A percentile compares a stretch with the other conserved stretches of the same genome.
Conservation (phyloP, 1,140 invertebrate species). For the Sesamia nonagrioides region DNA sequence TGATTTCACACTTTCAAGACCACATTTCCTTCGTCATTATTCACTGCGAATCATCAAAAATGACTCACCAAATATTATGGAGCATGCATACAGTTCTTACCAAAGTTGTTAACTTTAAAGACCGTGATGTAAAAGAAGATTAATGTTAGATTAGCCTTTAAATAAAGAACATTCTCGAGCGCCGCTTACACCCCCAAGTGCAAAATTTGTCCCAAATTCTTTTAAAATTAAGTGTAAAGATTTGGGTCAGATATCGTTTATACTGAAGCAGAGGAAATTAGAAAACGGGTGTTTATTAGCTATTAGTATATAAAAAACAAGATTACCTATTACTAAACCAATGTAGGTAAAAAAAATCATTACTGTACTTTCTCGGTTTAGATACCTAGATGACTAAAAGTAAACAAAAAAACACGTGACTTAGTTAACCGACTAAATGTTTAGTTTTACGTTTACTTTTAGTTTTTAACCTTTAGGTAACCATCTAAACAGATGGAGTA, state of each 20-base stretch:
- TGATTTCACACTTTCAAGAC: too few species aligned
- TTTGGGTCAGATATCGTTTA: slow-evolving; percentile 28
- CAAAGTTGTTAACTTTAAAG: not conserved
- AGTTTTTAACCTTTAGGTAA: too few species aligned
- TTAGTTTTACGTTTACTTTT: too few species aligned
- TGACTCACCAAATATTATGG: not conserved
- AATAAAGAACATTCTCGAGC: not conserved
- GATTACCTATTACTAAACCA: not conserved
- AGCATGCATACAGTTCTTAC: not conserved
- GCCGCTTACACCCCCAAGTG: not conserved
- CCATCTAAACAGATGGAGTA: too few species aligned
- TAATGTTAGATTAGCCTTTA: slow-evolving; percentile 7
- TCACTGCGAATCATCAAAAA: not conserved
- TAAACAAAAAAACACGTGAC: too few species aligned
- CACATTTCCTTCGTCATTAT: too few species aligned
- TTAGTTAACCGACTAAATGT: too few species aligned
- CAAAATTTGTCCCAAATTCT: not conserved
- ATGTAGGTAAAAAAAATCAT: too few species aligned
- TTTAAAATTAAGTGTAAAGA: not conserved
- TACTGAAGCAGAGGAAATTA: slow-evolving; percentile 14
- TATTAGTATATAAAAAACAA: not conserved
- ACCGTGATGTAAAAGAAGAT: not conserved
- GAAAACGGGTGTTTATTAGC: not conserved
- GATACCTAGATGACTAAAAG: too few species aligned
- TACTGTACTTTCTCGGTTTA: too few species aligned